Conservation (phyloP, 1,140 invertebrate genomes). For the Drosophila subobscura region DNA sequence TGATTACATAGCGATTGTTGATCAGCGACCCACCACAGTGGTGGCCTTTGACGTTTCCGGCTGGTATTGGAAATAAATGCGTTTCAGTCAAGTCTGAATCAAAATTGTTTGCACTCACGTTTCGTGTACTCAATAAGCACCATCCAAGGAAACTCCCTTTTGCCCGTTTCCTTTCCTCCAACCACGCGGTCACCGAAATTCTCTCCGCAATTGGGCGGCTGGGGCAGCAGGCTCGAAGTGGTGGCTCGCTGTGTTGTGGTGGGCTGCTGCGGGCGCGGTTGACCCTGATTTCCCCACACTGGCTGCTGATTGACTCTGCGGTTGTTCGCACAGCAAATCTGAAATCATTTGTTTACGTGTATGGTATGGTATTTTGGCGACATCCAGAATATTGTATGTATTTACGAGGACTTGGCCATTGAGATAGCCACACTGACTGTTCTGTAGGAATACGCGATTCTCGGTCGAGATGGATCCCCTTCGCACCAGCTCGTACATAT, state of each 20-base stretch:
- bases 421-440: conserved; percentile 63
- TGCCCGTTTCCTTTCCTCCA: conserved; percentile 86
- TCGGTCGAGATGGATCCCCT: conserved; percentile 13
- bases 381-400: neutral
- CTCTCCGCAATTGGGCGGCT: conserved; percentile 70
- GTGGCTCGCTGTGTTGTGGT: neutral
- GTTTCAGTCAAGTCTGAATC: neutral
- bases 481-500: conserved; percentile 52
- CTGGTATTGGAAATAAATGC: conserved; percentile 10
- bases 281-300: conserved; percentile 40
- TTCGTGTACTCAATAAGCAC: conserved; percentile 84
- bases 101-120: conserved; percentile 41
- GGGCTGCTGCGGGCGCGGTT: conserved; percentile 2
- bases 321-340: conserved; percentile 68
- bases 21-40: conserved; percentile 90
- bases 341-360: neutral
- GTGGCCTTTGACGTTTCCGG: conserved; percentile 68
- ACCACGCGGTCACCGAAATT: conserved; percentile 85
- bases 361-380: neutral
- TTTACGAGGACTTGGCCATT: conserved; percentile 58
- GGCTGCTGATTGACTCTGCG: conserved; percentile 21
- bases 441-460: conserved; percentile 34
- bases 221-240: conserved; percentile 45
- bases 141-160: conserved; percentile 89
- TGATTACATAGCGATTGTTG: conserved; percentile 86